Conservation (phyloP, 2,888 invertebrate genomes). For the Hyalella azteca region DNA sequence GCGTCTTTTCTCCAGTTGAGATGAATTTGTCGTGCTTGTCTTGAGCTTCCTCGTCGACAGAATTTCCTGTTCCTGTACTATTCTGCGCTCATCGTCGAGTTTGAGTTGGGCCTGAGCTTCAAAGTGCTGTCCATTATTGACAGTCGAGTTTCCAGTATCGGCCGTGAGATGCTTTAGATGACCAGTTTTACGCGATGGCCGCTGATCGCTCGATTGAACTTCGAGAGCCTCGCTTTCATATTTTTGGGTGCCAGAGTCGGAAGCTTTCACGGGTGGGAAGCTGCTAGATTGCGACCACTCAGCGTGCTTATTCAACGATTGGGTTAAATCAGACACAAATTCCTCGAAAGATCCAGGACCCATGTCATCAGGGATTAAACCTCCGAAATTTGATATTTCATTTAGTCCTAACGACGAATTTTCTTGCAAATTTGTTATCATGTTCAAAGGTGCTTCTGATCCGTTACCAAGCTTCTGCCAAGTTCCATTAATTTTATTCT, state of each 20-base stretch:
- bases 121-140: neutral
- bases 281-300: conserved; percentile 20
- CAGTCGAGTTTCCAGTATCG: too few species aligned
- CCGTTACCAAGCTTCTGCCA: too few species aligned
- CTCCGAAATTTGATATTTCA: neutral
- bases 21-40: too few species aligned
- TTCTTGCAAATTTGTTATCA: too few species aligned
- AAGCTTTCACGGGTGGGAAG: conserved; percentile 15
- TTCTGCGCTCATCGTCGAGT: neutral
- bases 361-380: neutral
- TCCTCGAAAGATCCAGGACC: neutral
- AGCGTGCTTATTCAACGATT: conserved; percentile 5
- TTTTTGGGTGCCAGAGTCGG: neutral
- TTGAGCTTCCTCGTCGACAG: too few species aligned
- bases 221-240: neutral
- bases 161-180: neutral
- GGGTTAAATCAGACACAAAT: neutral
- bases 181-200: conserved; percentile 25
- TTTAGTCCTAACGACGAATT: neutral
- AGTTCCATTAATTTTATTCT: too few species aligned
- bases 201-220: conserved; percentile 27
- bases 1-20: too few species aligned
- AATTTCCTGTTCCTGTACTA: too few species aligned
- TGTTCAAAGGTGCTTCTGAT: too few species aligned
- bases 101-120: neutral